These are phyloP conservation scores for Seladonia tumulorum DNA, from an alignment of 2,888 invertebrate species.

Conservation along the genomic window DNA sequence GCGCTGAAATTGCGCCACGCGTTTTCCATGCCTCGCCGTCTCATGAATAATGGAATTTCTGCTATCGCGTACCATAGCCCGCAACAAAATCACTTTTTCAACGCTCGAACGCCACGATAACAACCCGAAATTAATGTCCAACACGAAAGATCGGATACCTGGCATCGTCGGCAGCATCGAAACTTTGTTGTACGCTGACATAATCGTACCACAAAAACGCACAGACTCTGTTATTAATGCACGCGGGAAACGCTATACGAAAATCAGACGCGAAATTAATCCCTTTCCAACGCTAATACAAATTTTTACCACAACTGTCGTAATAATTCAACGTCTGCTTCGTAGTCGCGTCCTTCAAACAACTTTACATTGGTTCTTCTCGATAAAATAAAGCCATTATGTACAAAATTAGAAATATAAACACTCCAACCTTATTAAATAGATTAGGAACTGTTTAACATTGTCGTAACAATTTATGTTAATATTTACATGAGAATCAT, in stretches of 20 bases:
- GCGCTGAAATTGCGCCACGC: slow-evolving; percentile 24
- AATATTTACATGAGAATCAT: no score
- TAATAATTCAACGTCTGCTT: neutral
- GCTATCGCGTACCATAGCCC: neutral
- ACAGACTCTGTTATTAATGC: neutral
- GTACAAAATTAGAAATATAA: neutral
- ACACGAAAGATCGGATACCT: slow-evolving; percentile 23
- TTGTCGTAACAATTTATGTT: neutral
- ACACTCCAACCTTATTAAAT: neutral
- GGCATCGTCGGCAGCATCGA: neutral
- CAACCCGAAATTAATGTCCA: slow-evolving; percentile 23
- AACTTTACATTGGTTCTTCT: neutral
- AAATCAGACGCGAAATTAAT: neutral
- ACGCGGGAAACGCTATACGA: neutral
- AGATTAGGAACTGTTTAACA: neutral
- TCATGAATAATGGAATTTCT: slow-evolving; percentile 42
- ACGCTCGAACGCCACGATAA: slow-evolving; percentile 1
- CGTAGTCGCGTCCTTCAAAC: neutral
- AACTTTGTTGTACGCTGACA: slow-evolving; percentile 5
- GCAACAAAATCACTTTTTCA: slow-evolving; percentile 40
- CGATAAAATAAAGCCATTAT: neutral
- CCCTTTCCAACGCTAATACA: neutral
- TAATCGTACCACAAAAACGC: neutral
- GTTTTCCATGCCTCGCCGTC: slow-evolving; percentile 4
- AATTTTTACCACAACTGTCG: neutral